Base-by-base conservation (phyloP, 2,888 invertebrate species). In the Smittia aterrima region DNA sequence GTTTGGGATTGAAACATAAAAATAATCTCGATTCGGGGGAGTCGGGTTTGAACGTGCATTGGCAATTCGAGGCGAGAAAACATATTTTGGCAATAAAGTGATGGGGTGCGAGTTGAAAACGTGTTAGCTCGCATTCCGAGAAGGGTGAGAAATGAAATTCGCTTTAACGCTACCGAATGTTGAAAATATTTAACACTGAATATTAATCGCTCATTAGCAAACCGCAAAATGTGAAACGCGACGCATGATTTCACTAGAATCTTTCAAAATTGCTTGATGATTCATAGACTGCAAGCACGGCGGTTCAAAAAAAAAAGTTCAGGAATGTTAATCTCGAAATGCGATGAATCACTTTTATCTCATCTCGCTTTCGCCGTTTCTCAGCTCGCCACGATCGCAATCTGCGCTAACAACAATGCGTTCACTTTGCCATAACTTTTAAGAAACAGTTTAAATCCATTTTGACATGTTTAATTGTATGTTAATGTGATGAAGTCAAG, bases 391-490 rank as follows among this genome's bases (percentile, higher is more conserved):
- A 22, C 58, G 22, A 58, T 20, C 18, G 22, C 7, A 58, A 22
- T 22, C 58, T 18, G 58, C 4, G 22, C 20, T 4, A 64, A 13
- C 64, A 27, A 64, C 25, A 64, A 64, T 27, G 64, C n/a, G 4
- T 7, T 64, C 20, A 64, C 6, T 64, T 64, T 25, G 64, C 64
- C 13, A 13, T 64, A 64, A 58, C 18, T 16, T 38, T 47, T 11
- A 22, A 22, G 7, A 16, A 13, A 27, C 11, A 64, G 1, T 16
- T 64, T 1, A 27, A 27, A 64, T 27, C 16, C 64, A 11, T 64
- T 64, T 25, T 64, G 64, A 64, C 64, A 27, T 64, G 24, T 24
- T 64, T 58, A 58, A 58, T 58, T 18, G 58, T 47, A 47, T 47
- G 53, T 47, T 47, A 47, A 47, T 47, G 53, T 47, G n/a, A 2